These are phyloP conservation scores for Passer domesticus DNA, from an alignment of 2,113 vertebrate species.

Conservation along the genomic window DNA sequence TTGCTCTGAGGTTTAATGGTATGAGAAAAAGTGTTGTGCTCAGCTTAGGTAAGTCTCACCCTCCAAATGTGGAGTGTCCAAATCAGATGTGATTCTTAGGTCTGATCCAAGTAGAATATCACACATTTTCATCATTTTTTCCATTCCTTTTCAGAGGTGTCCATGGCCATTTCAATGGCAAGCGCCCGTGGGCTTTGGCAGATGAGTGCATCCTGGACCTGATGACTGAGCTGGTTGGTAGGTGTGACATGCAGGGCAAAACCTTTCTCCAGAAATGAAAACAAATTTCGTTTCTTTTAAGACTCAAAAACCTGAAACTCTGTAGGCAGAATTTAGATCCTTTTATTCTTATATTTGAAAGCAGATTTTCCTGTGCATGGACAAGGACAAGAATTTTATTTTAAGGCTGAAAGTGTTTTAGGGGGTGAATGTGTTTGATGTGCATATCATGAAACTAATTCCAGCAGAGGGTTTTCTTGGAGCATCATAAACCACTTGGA, in stretches of 20 bases:
- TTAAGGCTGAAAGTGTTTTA: not conserved
- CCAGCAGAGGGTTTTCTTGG: constrained; percentile 4
- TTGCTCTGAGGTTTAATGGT: not conserved
- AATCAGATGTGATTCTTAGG: not conserved
- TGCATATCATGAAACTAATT: constrained; percentile 1
- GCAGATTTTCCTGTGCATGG: not conserved
- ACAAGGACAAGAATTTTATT: not conserved
- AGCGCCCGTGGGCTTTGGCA: constrained; percentile 86
- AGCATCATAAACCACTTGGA: constrained; percentile 24
- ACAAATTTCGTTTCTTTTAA: not conserved
- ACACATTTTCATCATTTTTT: not conserved
- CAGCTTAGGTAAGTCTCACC: not conserved
- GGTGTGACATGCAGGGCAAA: constrained; percentile 11
- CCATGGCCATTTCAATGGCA: constrained; percentile 84
- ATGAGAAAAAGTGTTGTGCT: not conserved
- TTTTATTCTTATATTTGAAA: not conserved
- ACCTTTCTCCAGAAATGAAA: not conserved
- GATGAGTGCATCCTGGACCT: constrained; percentile 83
- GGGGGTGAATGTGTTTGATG: not conserved
- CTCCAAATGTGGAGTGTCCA: not conserved
- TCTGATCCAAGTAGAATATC: not conserved
- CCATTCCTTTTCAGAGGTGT: constrained; percentile 77
- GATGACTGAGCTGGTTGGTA: constrained; percentile 89
- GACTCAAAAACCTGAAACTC: not conserved
- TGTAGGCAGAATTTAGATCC: not conserved